Base-by-base conservation (phyloP, 2,797 vertebrate genomes). In the Paedocypris micromegethes region DNA sequence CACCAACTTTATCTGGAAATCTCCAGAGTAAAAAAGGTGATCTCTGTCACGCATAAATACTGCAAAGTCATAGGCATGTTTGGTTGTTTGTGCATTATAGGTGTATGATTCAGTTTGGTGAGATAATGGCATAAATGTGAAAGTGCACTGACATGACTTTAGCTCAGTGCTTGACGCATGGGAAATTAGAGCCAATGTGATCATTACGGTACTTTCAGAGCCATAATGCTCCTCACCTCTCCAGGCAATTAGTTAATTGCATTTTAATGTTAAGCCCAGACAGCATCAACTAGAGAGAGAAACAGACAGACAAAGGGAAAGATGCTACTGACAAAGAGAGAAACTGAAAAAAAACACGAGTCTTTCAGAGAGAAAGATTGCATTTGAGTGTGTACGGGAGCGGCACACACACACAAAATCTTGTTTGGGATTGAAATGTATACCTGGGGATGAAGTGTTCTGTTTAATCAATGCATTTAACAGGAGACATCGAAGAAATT, bases 181-280 rank as follows among this genome's bases (percentile, higher is more conserved):
- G 75, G 74, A 81, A 81, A 76, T 79, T 73, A 81, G 62, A 70
- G 75, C 55, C 67, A 72, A 80, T 78, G 67, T 63, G 71, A 56
- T 81, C 71, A 72, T 68, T 6, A 58, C n/a, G 6, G 67, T 73
- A 70, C 72, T 68, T 73, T 66, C 69, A 75, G 57, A 49, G 58
- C 70, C 64, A 69, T 72, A 78, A 80, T 70, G 75, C 66, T 65
- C 70, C 64, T 64, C 52, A 71, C 61, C 72, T 74, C 80, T 80
- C 77, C 57, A 66, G 78, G 74, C 74, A 80, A 78, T 79, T 72
- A 80, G 70, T 77, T 77, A 79, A 82, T 80, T 77, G 53, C 51
- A 49, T 79, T 82, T 80, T 80, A 80, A 80, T 82, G 77, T 70
- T 75, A 65, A 74, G 73, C 62, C 58, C 64, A 66, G 63, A 66